These are phyloP conservation scores for Hyla sarda DNA, from an alignment of 2,113 vertebrate species.

Conservation along the genomic window DNA sequence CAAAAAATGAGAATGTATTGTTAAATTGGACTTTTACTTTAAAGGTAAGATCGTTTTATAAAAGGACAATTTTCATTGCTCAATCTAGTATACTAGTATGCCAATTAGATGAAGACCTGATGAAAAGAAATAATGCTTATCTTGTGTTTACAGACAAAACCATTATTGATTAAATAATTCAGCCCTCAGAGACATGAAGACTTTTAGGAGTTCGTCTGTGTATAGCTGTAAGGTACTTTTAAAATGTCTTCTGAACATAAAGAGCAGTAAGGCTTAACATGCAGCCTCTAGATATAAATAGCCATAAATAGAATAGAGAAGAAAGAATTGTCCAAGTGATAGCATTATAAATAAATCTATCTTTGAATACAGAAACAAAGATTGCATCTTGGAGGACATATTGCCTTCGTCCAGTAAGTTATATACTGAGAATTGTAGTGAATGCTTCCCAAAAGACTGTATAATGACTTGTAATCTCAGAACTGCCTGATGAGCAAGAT, in stretches of 20 bases:
- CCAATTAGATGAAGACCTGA: neutral
- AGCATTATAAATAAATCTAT: constrained; percentile 33
- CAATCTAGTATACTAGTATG: neutral
- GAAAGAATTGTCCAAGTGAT: neutral
- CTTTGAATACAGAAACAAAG: constrained; percentile 18
- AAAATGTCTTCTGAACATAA: constrained; percentile 7
- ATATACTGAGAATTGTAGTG: constrained; percentile 44
- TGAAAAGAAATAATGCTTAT: neutral
- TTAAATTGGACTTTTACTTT: no score
- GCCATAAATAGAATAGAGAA: neutral
- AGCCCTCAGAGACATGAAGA: neutral
- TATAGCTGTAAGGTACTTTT: constrained; percentile 9
- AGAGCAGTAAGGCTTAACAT: neutral
- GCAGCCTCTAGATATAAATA: neutral
- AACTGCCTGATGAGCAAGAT: constrained; percentile 33
- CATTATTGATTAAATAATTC: neutral
- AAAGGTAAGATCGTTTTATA: no score
- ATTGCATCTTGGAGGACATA: constrained; percentile 32
- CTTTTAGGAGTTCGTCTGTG: neutral
- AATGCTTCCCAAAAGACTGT: constrained; percentile 44
- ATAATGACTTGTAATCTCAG: constrained; percentile 44
- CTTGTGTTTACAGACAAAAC: neutral
- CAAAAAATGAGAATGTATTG: no score
- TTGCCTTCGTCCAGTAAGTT: constrained; percentile 15
- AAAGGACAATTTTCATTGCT: neutral